Evolutionary conservation across 2,797 vertebrate species (phyloP).

Genomic region (Falco novaeseelandiae): DNA sequence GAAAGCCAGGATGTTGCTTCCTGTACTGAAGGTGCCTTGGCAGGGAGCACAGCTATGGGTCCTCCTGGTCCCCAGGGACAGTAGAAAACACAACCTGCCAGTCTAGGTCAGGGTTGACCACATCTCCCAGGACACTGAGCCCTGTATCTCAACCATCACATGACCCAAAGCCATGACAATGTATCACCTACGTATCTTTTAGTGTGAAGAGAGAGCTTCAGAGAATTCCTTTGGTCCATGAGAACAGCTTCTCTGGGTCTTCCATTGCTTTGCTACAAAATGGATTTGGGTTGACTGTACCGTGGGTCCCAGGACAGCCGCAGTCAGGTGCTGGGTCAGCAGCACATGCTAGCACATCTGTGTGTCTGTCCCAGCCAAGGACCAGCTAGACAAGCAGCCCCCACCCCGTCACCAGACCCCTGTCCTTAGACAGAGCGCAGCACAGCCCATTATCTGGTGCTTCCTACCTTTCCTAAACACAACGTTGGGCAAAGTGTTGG

Average conservation of each 20-base stretch:
- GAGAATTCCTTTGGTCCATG: background rate
- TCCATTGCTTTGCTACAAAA: background rate
- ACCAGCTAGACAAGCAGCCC: background rate
- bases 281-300: background rate
- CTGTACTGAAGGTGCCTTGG: background rate
- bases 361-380: background rate
- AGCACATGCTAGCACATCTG: background rate
- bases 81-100: background rate
- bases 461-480: background rate
- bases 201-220: background rate
- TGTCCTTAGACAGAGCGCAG: background rate
- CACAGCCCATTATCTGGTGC: background rate
- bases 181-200: rapidly evolving
- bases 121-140: background rate
- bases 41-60: background rate
- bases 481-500: background rate
- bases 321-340: background rate
- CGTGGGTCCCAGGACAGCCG: background rate
- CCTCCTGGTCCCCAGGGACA: background rate
- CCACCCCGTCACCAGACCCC: background rate
- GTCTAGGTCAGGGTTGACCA: background rate
- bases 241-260: background rate
- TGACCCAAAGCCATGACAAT: rapidly evolving
- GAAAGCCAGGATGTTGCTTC: background rate
- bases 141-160: background rate